Conservation (phyloP, 1,140 invertebrate species). For the Lethocerus indicus region DNA sequence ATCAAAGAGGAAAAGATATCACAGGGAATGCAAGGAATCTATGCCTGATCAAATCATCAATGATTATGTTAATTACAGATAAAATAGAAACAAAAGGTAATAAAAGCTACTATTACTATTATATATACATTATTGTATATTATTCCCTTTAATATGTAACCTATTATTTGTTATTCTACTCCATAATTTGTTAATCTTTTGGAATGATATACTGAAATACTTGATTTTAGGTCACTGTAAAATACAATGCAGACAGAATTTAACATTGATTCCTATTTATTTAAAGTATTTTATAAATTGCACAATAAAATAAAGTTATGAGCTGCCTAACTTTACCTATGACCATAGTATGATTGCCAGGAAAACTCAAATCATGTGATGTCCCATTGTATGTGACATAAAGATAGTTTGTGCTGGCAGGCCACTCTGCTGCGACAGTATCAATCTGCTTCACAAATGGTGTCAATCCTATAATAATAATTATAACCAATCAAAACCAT, state of each 20-base stretch:
- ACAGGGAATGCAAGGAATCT: neutral
- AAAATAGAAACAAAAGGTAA: too few relatives aligned
- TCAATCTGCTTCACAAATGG: constrained; percentile 97
- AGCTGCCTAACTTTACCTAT: constrained; percentile 31
- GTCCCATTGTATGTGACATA: constrained; percentile 91
- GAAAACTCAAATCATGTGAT: constrained; percentile 73
- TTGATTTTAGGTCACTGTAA: too few relatives aligned
- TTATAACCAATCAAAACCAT: neutral
- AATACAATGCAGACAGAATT: too few relatives aligned
- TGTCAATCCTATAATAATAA: constrained; percentile 31
- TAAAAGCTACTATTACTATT: too few relatives aligned
- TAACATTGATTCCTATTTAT: too few relatives aligned
- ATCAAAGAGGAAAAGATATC: neutral
- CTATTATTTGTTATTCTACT: neutral
- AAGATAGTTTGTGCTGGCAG: constrained; percentile 92
- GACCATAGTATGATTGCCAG: constrained; percentile 64
- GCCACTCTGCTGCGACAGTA: constrained; percentile 98
- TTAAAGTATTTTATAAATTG: too few relatives aligned
- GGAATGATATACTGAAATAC: too few relatives aligned
- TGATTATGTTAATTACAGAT: neutral
- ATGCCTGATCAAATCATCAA: neutral
- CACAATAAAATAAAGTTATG: constrained; percentile 1
- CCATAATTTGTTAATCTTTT: too few relatives aligned
- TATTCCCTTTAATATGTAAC: neutral
- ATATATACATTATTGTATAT: too few relatives aligned